phyloP scores from a whole-genome alignment of 2,113 vertebrate species.

The Gadus chalcogrammus region DNA sequence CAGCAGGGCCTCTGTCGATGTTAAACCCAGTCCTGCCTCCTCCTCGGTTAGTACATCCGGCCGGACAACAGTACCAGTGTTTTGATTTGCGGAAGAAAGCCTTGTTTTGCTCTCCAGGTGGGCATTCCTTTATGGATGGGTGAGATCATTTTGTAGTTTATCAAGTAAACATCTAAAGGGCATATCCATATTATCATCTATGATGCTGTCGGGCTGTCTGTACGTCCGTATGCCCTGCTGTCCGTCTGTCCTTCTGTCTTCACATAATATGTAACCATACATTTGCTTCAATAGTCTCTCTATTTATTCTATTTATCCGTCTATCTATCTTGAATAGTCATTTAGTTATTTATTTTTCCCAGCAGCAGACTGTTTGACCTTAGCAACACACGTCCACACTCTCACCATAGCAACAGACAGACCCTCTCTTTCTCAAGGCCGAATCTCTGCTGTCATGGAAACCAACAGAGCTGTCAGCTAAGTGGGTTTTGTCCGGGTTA shows the following conservation, averaged over 20 bases:
- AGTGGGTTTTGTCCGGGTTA: slow-evolving; percentile 8
- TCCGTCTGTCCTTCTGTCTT: neutral
- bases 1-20: neutral
- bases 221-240: neutral
- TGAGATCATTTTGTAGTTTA: too few relatives aligned
- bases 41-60: neutral
- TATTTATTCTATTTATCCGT: slow-evolving; percentile 12
- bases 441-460: slow-evolving; percentile 55
- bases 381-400: slow-evolving; percentile 42
- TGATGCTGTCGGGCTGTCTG: too few relatives aligned
- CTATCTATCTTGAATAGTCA: slow-evolving; percentile 8
- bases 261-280: neutral
- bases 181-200: too few relatives aligned
- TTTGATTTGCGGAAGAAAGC: neutral
- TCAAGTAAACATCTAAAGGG: too few relatives aligned
- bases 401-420: slow-evolving; percentile 43
- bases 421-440: neutral
- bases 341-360: slow-evolving; percentile 39
- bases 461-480: slow-evolving; percentile 51
- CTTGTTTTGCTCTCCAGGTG: slow-evolving; percentile 8
- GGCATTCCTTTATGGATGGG: slow-evolving; percentile 1
- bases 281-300: neutral
- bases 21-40: neutral
- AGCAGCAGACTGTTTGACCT: slow-evolving; percentile 49
- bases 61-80: neutral